Evolutionary conservation across 1,140 invertebrate genomes (phyloP), one percentile per base, ranked within the genome.

Genomic region (Pemphigus obesinymphae): DNA sequence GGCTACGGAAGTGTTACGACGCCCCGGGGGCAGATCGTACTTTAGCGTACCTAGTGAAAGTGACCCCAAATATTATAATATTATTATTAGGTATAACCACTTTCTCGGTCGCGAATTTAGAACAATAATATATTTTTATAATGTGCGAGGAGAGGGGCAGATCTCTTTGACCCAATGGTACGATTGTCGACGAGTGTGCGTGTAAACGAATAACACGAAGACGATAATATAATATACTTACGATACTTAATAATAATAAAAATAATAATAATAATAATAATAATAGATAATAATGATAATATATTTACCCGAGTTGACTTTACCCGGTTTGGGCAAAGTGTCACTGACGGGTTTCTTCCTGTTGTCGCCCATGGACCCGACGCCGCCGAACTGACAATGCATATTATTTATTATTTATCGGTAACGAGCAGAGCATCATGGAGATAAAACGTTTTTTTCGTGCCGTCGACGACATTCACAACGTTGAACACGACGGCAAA

Each of bases 301-400:
- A 45, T 72, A 43, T 26, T 73, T 78, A 83, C 82, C 82, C 17
- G 82, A 73, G 55, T 82, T 80, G 29, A 83, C 83, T 53, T 82
- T 82, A 43, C 83, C 83, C 4, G 82, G 82, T 61, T 82, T 83
- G n/a, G 83, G 83, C 53, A 83, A 73, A 45, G 82, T 82, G 70
- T 82, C 83, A 40, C 76, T 78, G 31, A 53, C 13, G 20, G 61
- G 43, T 23, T 58, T 80, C 34, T 40, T 37, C n/a, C 26, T 10
- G 17, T 29, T 26, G 34, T 80, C 76, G 5, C 55, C 37, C 76
- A 80, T 80, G 31, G 76, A 80, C 6, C 55, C n/a, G 23, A 80
- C 37, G 20, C 76, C 76, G 17, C 37, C 53, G 20, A 63, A 63
- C 29, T 63, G 76, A 43, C 55, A 58, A 17, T 80, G 55, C 76